Base-by-base conservation (phyloP, 2,113 vertebrate species). In the Galemys pyrenaicus region DNA sequence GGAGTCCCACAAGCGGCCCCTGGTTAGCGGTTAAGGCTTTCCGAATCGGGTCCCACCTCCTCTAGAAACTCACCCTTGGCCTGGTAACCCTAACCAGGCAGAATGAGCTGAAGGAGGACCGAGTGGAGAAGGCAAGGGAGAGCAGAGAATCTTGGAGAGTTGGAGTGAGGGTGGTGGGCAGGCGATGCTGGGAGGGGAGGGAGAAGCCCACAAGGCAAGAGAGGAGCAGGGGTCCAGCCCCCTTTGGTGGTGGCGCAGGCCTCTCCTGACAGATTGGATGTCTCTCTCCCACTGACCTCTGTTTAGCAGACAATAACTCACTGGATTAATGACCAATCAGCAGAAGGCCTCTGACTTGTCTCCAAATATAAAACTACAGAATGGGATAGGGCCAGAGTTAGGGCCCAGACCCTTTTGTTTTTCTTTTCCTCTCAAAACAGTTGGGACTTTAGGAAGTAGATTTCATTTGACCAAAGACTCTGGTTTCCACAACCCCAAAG, bases 311-410 rank as follows among this genome's bases (percentile, higher is more conserved):
- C 96, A 98, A 98, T 98, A 98, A 99, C 98, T 99, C 98, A 98
- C 95, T 93, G 91, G 97, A 98, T 98, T 98, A 99, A 99, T 98
- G 98, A 98, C 98, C 98, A 98, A 98, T 98, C 98, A 96, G 95
- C 84, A 65, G 95, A 98, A 98, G 97, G 92, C 96, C 97, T 98
- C 95, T 5, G 74, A 98, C 98, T 97, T 88, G 96, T 88, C 93
- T 98, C 98, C 20, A 95, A 98, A 98, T 96, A 96, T 87, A 87
- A 94, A 92, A 84, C 95, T 95, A 84, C 91, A 95, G 81, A 90
- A 94, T 81, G 86, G 86, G 56, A 95, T 91, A 95, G 89, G 87
- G 58, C 75, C 77, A 77, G 86, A 94, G 78, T 46, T 19, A 89
- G n/a, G 28, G 77, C 54, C 68, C 94, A 87, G 96, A 74, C 22